Conservation (phyloP, 30 jellyfish, hydroid and myxozoan species). For the Morbakka virulenta region DNA sequence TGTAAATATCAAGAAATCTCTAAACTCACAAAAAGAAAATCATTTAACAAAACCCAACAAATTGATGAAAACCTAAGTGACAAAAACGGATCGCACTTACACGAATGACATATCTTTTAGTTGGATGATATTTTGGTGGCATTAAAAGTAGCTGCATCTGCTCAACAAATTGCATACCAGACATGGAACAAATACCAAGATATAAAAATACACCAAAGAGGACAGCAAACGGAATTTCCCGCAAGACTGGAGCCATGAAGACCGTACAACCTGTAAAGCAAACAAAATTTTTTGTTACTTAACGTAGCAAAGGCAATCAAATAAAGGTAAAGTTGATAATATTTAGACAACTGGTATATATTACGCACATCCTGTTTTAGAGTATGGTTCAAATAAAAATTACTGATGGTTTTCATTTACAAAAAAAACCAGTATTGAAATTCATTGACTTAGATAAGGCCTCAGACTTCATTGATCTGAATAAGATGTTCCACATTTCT, state of each 20-base stretch:
- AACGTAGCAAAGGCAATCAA: no score
- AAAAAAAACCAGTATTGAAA: no score
- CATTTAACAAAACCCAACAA: no score
- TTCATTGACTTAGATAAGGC: no score
- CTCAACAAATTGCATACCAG: slow-evolving; percentile 79
- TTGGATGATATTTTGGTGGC: slow-evolving; percentile 77
- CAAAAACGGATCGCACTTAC: slow-evolving; percentile 19
- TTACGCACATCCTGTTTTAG: no score
- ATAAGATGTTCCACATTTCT: no score
- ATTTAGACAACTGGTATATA: no score
- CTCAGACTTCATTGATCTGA: no score
- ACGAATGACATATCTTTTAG: slow-evolving; percentile 59
- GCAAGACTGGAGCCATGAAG: slow-evolving; percentile 38
- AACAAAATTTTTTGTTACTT: neutral
- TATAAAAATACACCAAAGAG: slow-evolving; percentile 67
- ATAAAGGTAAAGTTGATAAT: no score
- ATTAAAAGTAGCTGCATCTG: slow-evolving; percentile 62
- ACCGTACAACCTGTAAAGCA: slow-evolving; percentile 40
- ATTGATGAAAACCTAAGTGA: neutral
- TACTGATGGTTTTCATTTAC: neutral
- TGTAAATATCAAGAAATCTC: no score
- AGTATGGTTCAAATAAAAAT: neutral
- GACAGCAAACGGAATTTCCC: slow-evolving; percentile 76
- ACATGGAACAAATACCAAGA: slow-evolving; percentile 62
- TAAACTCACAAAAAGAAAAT: no score